Evolutionary conservation across 2,113 vertebrate genomes (phyloP).

Genomic region (Scytalopus superciliaris): DNA sequence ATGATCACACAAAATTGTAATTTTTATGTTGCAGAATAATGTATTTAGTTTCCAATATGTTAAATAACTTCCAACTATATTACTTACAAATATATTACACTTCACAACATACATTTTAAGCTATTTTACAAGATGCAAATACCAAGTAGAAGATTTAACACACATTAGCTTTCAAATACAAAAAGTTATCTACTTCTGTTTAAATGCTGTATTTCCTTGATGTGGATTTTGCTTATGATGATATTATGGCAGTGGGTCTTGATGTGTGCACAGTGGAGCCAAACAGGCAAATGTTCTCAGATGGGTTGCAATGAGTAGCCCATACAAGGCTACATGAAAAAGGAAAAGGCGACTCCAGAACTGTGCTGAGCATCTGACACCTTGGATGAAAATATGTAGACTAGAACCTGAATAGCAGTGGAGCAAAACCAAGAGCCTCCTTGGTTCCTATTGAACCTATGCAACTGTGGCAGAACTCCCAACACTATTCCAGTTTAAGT

Average conservation of each 20-base stretch:
- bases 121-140: neutral
- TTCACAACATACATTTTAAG: neutral
- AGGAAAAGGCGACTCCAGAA: neutral
- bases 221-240: neutral
- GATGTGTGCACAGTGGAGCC: neutral
- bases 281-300: neutral
- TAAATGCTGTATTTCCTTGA: neutral
- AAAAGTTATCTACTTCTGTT: neutral
- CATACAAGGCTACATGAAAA: neutral
- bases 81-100: neutral
- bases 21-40: neutral
- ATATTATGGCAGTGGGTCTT: neutral
- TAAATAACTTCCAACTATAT: neutral
- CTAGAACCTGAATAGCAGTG: neutral
- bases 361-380: neutral
- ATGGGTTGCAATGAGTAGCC: neutral
- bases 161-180: neutral
- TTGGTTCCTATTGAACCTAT: fast-evolving
- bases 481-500: neutral
- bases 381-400: fast-evolving
- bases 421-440: neutral
- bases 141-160: neutral
- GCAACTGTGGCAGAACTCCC: neutral
- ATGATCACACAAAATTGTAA: neutral
- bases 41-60: neutral